Conservation (phyloP, 2,888 invertebrate species). For the Polyommatus icarus region DNA sequence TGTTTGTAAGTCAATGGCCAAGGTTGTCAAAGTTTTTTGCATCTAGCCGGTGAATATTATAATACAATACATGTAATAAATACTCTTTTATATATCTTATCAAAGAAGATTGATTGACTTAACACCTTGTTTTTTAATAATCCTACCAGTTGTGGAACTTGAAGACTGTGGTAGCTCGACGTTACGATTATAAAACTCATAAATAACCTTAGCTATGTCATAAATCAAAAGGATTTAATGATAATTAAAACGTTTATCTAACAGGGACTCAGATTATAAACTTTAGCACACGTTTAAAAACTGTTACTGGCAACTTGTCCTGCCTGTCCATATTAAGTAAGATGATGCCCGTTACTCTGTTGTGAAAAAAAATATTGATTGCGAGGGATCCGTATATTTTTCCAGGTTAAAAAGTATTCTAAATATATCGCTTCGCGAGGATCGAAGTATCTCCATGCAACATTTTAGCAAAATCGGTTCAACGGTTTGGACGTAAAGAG, state of each 20-base stretch:
- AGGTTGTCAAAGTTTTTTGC: slow-evolving; percentile 7
- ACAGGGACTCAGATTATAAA: neutral
- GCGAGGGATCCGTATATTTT: no score
- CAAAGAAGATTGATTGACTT: slow-evolving; percentile 19
- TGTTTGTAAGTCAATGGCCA: slow-evolving; percentile 17
- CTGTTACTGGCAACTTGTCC: neutral
- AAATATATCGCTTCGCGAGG: no score
- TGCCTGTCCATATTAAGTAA: no score
- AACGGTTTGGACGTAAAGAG: no score
- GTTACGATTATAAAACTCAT: slow-evolving; percentile 7
- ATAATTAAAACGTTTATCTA: slow-evolving; percentile 9
- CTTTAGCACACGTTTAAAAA: neutral
- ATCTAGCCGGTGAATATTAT: slow-evolving; percentile 14
- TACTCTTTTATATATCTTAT: slow-evolving; percentile 23
- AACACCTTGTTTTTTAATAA: slow-evolving; percentile 30
- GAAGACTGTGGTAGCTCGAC: neutral
- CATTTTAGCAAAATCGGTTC: no score
- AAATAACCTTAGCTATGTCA: neutral
- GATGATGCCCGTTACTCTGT: no score
- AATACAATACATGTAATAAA: slow-evolving; percentile 24
- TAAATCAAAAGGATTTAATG: slow-evolving; percentile 1
- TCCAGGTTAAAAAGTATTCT: no score
- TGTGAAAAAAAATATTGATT: no score
- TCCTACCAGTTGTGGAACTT: slow-evolving; percentile 5
- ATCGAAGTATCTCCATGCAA: no score